These are phyloP conservation scores for Papilio polyxenes DNA, from an alignment of 1,140 invertebrate species.

Conservation along the genomic window DNA sequence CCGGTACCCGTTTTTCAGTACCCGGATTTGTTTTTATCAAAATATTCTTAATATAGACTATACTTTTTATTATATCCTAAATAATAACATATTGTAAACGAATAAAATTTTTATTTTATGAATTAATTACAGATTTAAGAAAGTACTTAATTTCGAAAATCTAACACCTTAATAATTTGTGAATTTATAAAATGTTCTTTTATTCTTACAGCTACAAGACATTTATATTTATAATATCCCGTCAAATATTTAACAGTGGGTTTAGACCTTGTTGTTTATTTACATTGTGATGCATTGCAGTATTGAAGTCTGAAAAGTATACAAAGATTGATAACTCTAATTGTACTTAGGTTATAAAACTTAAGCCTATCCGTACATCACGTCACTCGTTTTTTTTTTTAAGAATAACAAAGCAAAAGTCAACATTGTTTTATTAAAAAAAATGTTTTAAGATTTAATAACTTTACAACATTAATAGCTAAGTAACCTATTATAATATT, in stretches of 20 bases:
- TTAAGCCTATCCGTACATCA: too few species aligned
- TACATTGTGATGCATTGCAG: neutral
- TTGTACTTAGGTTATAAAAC: neutral
- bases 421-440: neutral
- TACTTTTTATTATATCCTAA: neutral
- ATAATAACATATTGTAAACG: neutral
- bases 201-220: neutral
- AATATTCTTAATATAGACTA: too few species aligned
- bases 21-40: too few species aligned
- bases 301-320: neutral
- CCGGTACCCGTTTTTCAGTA: too few species aligned
- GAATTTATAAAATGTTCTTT: neutral
- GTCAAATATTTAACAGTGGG: neutral
- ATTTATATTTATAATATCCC: neutral
- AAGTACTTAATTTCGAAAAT: neutral
- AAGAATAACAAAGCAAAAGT: too few species aligned
- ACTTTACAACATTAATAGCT: neutral
- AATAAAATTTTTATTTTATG: neutral
- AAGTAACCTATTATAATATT: too few species aligned
- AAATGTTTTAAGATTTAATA: neutral
- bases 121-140: neutral
- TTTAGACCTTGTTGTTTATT: neutral
- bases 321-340: neutral
- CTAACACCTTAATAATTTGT: slow-evolving; percentile 3
- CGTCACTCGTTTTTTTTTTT: too few species aligned